Evolutionary conservation across 2,113 vertebrate genomes (phyloP).

Genomic region (Scortum barcoo): DNA sequence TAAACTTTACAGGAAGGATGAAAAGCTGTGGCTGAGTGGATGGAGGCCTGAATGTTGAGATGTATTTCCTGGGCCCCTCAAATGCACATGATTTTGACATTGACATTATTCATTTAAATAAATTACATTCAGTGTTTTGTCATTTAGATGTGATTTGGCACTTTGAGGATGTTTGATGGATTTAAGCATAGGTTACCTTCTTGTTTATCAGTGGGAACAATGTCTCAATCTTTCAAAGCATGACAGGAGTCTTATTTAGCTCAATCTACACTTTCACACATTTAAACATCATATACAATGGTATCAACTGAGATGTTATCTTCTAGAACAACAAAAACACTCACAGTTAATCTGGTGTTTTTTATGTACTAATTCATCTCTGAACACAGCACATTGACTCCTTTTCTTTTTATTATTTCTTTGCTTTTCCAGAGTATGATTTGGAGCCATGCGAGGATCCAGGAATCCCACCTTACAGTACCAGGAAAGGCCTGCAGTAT

Average conservation of each 20-base stretch:
- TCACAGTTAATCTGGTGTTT: neutral
- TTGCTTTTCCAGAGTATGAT: constrained; percentile 89
- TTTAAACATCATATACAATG: neutral
- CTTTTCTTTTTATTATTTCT: neutral
- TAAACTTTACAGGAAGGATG: neutral
- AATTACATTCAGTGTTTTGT: neutral
- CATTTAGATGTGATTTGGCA: neutral
- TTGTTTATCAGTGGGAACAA: neutral
- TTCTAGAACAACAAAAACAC: neutral
- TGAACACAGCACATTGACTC: neutral
- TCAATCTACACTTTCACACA: neutral
- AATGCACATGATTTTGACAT: neutral
- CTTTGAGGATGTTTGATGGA: neutral
- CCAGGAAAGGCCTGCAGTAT: constrained; percentile 94
- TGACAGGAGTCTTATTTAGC: neutral
- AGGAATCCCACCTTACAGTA: constrained; percentile 93
- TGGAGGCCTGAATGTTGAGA: neutral
- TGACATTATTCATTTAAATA: constrained; percentile 14
- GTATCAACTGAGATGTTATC: neutral
- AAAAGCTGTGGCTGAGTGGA: neutral
- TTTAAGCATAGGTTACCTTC: neutral
- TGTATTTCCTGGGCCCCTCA: neutral
- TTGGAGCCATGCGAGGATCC: constrained; percentile 97
- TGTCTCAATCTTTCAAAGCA: neutral
- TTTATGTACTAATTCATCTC: neutral